Evolutionary conservation across 1,140 invertebrate species (phyloP), one percentile per base, ranked within the genome.

Genomic region (Pseudomyrmex pallidus): DNA sequence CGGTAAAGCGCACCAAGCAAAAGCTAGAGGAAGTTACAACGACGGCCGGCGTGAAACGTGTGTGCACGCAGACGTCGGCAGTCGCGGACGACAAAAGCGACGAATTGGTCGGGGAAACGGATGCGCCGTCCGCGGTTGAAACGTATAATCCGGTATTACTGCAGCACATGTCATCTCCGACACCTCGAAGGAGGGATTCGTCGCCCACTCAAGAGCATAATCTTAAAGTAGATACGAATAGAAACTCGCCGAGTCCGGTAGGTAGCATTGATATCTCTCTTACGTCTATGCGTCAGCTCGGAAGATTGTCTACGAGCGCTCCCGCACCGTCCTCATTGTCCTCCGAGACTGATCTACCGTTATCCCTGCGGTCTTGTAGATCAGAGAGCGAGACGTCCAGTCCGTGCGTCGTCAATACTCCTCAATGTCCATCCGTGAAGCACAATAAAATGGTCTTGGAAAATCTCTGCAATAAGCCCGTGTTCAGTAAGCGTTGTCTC

Each of bases 1-100:
- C 96, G 0, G 96, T 97, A 0, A 96, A 96, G 86, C 94, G 96
- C 82, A 97, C 97, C 2, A 97, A 96, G 85, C 96, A 96, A 83
- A 96, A 97, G 90, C 91, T 97, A 4, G 97, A 97, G 92, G 96
- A 96, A 90, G 95, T 94, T 66, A 94, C 90, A 77, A 93, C 89
- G 2, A 90, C 90, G 2, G 93, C 90, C 0, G 91, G 91, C 2
- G 89, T 94, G 0, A 96, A 96, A 74, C 93, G 95, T 74, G 94
- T 95, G 3, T 96, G 95, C 84, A 95, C 91, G 0, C 93, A 93
- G 76, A 92, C 64, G 56, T 92, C 90, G 20, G 90, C 92, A 1
- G 56, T 68, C 50, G 88, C 90, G 1, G 89, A 91, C 0, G 92
- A 93, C 48, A 87, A 91, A 61, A 88, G 88, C 80, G 89, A 91